Evolutionary conservation across 2,113 vertebrate genomes (phyloP).

Genomic region (Oceanites oceanicus): DNA sequence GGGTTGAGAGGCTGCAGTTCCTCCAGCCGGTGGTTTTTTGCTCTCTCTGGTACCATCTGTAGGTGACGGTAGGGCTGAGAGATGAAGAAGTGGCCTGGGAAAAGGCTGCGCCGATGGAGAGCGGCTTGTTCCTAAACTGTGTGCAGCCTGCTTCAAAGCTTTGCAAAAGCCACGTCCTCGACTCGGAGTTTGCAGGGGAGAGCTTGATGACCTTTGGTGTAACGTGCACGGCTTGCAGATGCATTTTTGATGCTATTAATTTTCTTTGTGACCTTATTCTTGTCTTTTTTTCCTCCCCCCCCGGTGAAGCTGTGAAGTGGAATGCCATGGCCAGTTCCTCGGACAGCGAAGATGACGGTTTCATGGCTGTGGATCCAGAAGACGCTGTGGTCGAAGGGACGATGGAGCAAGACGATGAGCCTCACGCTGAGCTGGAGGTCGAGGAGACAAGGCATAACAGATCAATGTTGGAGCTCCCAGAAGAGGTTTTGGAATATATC

Average conservation of each 20-base stretch:
- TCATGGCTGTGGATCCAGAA: conserved; percentile 93
- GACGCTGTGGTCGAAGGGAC: conserved; percentile 74
- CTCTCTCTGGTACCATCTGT: neutral
- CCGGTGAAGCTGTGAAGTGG: conserved; percentile 60
- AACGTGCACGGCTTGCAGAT: rapidly evolving
- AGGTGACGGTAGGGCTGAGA: neutral
- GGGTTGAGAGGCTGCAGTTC: neutral
- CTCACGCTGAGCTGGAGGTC: conserved; percentile 60
- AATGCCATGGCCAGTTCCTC: conserved; percentile 91
- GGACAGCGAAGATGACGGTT: conserved; percentile 89
- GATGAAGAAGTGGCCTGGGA: neutral
- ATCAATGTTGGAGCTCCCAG: conserved; percentile 91
- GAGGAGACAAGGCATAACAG: conserved; percentile 67
- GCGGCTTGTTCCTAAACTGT: rapidly evolving
- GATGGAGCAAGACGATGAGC: conserved; percentile 76
- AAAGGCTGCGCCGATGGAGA: rapidly evolving
- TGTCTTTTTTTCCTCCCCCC: neutral
- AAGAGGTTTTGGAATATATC: conserved; percentile 97
- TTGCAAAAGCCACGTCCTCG: neutral
- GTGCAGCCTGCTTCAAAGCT: neutral
- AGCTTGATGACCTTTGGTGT: neutral
- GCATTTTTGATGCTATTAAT: neutral
- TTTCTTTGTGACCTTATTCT: neutral
- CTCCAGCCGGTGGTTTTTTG: neutral
- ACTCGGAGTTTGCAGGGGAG: neutral